Conservation (phyloP, 2,113 vertebrate species). For the Mormyrus iriodes region DNA sequence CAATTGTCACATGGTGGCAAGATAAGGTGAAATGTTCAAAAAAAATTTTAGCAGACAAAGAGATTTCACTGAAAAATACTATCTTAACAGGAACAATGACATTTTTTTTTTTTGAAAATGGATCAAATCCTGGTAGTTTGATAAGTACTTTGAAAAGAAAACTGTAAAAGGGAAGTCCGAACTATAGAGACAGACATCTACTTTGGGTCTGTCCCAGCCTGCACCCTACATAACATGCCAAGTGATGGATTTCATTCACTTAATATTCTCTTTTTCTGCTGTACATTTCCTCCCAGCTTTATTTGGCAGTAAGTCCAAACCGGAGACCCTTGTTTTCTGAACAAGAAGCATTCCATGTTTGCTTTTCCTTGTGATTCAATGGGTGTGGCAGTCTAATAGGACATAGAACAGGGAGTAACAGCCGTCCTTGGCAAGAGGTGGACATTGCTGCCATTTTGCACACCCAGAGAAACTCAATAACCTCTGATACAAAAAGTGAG, state of each 20-base stretch:
- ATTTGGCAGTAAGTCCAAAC: neutral
- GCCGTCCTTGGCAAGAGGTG: conserved; percentile 23
- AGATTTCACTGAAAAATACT: neutral
- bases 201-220: neutral
- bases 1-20: neutral
- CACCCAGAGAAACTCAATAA: conserved; percentile 24
- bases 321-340: conserved; percentile 24
- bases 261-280: neutral
- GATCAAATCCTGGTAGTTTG: neutral
- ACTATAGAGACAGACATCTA: neutral
- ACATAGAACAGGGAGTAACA: conserved; percentile 28
- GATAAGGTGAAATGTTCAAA: neutral
- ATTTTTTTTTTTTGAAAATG: neutral
- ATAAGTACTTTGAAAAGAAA: neutral
- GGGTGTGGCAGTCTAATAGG: conserved; percentile 35
- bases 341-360: conserved; percentile 31
- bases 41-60: neutral
- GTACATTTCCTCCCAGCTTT: conserved; percentile 1
- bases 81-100: neutral
- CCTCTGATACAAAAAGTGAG: conserved; percentile 22
- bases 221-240: neutral
- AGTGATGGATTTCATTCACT: neutral
- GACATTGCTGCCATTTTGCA: neutral
- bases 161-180: neutral
- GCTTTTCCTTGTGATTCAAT: conserved; percentile 37